phyloP scores from a whole-genome alignment of 2,797 vertebrate species.

The Mus spretus region DNA sequence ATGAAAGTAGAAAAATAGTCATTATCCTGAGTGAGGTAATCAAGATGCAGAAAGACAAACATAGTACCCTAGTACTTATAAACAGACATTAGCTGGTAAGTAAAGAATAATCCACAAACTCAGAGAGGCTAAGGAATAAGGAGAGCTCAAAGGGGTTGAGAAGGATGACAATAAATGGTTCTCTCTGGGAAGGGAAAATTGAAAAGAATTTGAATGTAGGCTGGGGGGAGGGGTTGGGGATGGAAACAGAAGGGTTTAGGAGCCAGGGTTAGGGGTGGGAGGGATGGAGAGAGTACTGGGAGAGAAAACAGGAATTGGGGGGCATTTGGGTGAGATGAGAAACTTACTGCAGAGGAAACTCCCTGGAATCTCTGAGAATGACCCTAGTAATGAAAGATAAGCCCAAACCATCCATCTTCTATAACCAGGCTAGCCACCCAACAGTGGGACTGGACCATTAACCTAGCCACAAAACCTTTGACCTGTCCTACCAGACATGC shows the following conservation, averaged over 20 bases:
- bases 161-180: not conserved
- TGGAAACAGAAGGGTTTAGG: not conserved
- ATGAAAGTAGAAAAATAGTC: too few relatives aligned
- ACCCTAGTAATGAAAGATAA: not conserved
- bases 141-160: not conserved
- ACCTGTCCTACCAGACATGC: not conserved
- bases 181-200: not conserved
- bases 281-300: too few relatives aligned
- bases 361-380: not conserved
- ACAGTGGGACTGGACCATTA: not conserved
- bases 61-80: too few relatives aligned
- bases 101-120: not conserved
- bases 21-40: too few relatives aligned
- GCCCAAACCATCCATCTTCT: not conserved
- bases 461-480: not conserved
- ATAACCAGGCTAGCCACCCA: not conserved
- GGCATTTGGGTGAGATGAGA: not conserved
- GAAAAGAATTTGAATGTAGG: not conserved
- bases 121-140: not conserved
- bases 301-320: not conserved
- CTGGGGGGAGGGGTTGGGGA: not conserved
- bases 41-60: too few relatives aligned
- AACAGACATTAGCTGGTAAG: too few relatives aligned
- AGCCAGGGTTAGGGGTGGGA: not conserved
- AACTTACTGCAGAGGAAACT: not conserved